Evolutionary conservation across 2,888 invertebrate species (phyloP).

Genomic region (Diabrotica balteata): DNA sequence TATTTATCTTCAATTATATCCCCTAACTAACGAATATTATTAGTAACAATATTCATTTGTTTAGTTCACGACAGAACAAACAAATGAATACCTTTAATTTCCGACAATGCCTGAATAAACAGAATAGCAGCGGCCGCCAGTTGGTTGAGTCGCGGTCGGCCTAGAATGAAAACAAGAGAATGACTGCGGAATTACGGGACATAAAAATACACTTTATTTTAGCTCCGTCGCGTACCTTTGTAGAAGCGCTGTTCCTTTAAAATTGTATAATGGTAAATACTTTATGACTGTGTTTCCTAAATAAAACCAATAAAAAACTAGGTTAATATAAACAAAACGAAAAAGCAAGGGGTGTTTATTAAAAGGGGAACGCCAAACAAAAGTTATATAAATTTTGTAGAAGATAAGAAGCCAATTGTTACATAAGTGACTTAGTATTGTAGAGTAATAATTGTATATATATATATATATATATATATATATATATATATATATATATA

Average conservation of each 20-base stretch:
- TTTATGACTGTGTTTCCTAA: too few relatives aligned
- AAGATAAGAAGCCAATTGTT: too few relatives aligned
- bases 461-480: too few relatives aligned
- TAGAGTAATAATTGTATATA: too few relatives aligned
- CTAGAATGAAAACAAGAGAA: slow-evolving; percentile 20
- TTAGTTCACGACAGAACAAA: slow-evolving; percentile 20
- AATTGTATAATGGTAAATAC: too few relatives aligned
- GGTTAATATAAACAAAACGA: too few relatives aligned
- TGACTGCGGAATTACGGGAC: slow-evolving; percentile 9
- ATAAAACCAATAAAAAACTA: too few relatives aligned
- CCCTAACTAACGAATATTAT: slow-evolving; percentile 21
- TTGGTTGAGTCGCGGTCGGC: slow-evolving; percentile 10
- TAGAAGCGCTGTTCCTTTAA: too few relatives aligned
- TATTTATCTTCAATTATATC: slow-evolving; percentile 24
- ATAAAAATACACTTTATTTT: slow-evolving; percentile 23
- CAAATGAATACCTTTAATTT: slow-evolving; percentile 28
- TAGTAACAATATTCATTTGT: slow-evolving; percentile 25
- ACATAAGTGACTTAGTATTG: too few relatives aligned
- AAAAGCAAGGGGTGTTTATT: too few relatives aligned
- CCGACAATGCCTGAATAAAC: slow-evolving; percentile 26
- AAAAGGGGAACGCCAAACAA: background rate
- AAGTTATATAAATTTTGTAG: background rate
- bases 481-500: too few relatives aligned
- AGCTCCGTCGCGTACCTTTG: background rate
- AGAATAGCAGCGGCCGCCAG: slow-evolving; percentile 15